Base-by-base conservation (phyloP, 2,113 vertebrate species). In the Antechinus stuartii region DNA sequence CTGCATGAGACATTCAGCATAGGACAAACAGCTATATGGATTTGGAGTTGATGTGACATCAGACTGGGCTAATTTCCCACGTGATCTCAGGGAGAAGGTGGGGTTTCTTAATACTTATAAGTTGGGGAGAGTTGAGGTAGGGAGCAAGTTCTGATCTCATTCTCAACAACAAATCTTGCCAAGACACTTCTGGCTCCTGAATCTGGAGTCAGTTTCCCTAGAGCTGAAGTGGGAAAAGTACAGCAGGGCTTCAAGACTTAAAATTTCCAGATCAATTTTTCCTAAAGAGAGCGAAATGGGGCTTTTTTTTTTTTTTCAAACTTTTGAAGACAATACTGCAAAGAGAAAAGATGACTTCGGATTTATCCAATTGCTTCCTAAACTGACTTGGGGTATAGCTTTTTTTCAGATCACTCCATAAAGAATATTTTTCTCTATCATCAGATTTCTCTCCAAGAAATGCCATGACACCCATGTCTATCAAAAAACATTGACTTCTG, bases 201-300 rank as follows among this genome's bases (percentile, higher is more conserved):
- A 50, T 89, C 76, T 96, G 98, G 98, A 92, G 54, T 93, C 90
- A 95, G 96, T 94, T 95, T 92, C 55, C 92, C 90, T 42, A 96
- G 92, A 56, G 47, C n/a, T 47, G 42, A 95, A 89, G 10, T 92
- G 91, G 95, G 96, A 97, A 97, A 97, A 24, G 52, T 91, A 54
- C 55, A 93, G 92, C 56, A 42, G 76, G 91, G 27, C 92, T 92
- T 90, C 54, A 49, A 35, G 46, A 94, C 61, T 91, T 97, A 96
- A 97, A 90, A 53, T 90, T 97, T 97, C 96, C 91, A 95, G 98
- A 97, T 94, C 95, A 98, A 91, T 93, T 96, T 96, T 97, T 97
- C 96, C 96, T 97, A 96, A 98, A 98, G 96, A 98, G 97, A 97
- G 92, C 91, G 96, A 94, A 96, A 96, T 91, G 49, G 68, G 90